Conservation (phyloP, 2,888 invertebrate genomes). For the Pheosia gnoma region DNA sequence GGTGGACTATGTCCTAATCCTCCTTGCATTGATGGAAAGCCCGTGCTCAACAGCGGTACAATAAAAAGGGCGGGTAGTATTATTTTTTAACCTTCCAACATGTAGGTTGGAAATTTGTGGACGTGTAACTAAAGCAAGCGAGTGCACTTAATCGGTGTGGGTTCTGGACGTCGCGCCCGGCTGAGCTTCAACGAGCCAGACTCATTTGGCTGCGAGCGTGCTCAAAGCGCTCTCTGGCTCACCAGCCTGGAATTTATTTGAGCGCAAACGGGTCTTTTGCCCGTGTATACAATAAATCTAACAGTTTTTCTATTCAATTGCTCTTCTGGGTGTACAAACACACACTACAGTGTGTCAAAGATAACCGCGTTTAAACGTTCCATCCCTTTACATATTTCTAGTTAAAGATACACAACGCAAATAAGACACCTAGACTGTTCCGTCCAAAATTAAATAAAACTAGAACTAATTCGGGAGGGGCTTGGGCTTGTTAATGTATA, state of each 20-base stretch:
- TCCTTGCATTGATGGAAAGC: too few species aligned
- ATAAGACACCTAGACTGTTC: background rate
- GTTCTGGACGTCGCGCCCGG: background rate
- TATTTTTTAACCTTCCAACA: background rate
- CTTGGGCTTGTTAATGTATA: slow-evolving; percentile 32
- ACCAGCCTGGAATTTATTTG: slow-evolving; percentile 42
- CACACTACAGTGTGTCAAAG: slow-evolving; percentile 1
- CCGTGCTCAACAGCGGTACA: too few species aligned
- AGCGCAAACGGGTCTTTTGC: slow-evolving; percentile 33
- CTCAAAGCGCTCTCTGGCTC: slow-evolving; percentile 43
- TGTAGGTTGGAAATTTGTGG: background rate
- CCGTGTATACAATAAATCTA: slow-evolving; percentile 35
- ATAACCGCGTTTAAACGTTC: too few species aligned
- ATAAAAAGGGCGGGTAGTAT: background rate
- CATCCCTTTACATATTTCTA: too few species aligned
- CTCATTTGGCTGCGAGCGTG: slow-evolving; percentile 32
- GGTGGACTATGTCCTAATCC: too few species aligned
- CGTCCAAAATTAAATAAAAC: slow-evolving; percentile 20
- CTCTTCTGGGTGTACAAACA: slow-evolving; percentile 5
- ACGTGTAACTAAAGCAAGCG: slow-evolving; percentile 6
- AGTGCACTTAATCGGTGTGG: slow-evolving; percentile 14
- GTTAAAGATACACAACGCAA: too few species aligned
- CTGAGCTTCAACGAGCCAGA: slow-evolving; percentile 21
- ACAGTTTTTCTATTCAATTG: slow-evolving; percentile 15
- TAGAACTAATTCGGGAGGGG: slow-evolving; percentile 14